Evolutionary conservation across 2,888 invertebrate genomes (phyloP).

Genomic region (Lepeophtheirus nordmannii): DNA sequence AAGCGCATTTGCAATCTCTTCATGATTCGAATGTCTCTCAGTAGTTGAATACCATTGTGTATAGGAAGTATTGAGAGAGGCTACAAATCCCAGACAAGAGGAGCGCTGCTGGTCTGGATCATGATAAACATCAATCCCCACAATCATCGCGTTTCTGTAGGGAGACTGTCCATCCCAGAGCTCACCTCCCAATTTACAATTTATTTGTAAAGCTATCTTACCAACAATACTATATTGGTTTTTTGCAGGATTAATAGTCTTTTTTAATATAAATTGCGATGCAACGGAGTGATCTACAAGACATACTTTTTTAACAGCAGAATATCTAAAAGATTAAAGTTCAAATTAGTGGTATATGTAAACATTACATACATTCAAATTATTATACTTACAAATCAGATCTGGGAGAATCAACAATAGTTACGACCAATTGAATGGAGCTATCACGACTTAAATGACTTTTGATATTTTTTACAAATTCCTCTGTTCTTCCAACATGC

Average conservation of each 20-base stretch:
- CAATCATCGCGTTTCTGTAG: conserved; percentile 58
- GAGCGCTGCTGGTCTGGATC: conserved; percentile 46
- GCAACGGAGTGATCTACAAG: conserved; percentile 64
- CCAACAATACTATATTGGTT: conserved; percentile 53
- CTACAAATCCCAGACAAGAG: conserved; percentile 62
- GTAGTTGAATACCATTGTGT: conserved; percentile 60
- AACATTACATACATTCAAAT: no score
- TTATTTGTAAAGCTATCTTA: conserved; percentile 81
- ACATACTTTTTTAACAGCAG: conserved; percentile 70
- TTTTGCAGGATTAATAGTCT: conserved; percentile 35
- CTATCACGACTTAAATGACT: not conserved
- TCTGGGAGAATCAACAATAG: not conserved
- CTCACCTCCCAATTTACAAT: conserved; percentile 82
- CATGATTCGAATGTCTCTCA: not conserved
- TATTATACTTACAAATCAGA: not conserved
- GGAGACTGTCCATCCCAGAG: conserved; percentile 75
- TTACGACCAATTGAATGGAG: not conserved
- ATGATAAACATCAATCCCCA: conserved; percentile 78
- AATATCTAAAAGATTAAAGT: conserved; percentile 66
- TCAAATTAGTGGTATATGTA: no score
- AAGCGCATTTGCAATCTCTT: not conserved
- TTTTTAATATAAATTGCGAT: conserved; percentile 44
- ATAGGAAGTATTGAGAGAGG: conserved; percentile 54
- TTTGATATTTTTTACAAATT: not conserved
- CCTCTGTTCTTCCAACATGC: not conserved